Evolutionary conservation across 2,888 invertebrate species (phyloP), one percentile per base, ranked within the genome.

Genomic region (Gymnosoma rotundatum): DNA sequence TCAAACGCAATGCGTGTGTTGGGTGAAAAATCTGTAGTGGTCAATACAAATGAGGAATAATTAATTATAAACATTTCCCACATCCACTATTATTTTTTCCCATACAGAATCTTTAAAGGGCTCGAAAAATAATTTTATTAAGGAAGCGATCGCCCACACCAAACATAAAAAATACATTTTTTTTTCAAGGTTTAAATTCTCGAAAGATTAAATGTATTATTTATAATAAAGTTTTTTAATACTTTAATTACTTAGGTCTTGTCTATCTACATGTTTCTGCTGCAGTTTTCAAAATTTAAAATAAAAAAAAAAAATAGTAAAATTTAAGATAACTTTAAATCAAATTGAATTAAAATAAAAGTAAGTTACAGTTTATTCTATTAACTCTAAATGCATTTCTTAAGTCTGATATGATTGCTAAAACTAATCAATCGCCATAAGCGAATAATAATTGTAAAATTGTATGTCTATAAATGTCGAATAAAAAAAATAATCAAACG

Each of bases 1-100:
- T 92, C 92, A 20, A 92, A 92, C 86, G 92, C 92, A 73, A 92
- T 92, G 92, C 90, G 92, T 80, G 92, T 92, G 20, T 89, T 92
- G 61, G 92, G 92, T 83, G 92, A 92, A 66, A 84, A 84, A 74
- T 81, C 84, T 54, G 78, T 84, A 52, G 83, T 20, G 58, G 83
- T 81, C 48, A 84, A 81, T 54, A 81, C 78, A 20, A 84, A 78
- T 58, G 74, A 78, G 20, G 84, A 84, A 32, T 32, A 32, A 32
- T 48, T 83, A 78, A 67, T 63, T 74, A 12, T 67, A 61, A 69
- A n/a, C 3, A 61, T 42, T 20, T 18, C 12, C 2, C 14, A 75
- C 32, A 45, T 12, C 38, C 8, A 52, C n/a, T 21, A n/a, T 20
- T 52, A 50, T 50, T 50, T 18, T 60, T 61, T 67, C 20, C 18